Evolutionary conservation across 2,797 vertebrate genomes (phyloP), one percentile per base, ranked within the genome.

Genomic region (Antennarius maculatus): DNA sequence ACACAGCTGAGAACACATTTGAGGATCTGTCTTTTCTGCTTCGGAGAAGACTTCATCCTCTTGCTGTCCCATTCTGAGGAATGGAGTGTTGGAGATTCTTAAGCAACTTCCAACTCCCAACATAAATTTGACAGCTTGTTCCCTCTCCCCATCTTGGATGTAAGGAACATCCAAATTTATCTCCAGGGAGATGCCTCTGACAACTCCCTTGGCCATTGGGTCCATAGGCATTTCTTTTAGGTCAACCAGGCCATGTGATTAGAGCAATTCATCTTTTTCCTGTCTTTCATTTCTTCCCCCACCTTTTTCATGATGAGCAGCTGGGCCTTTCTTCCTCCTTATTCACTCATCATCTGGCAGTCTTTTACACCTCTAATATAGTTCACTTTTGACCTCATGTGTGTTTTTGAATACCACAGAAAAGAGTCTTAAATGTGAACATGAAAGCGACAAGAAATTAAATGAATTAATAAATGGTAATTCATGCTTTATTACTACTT

Each of bases 161-260:
- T 58, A 55, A 69, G 50, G 47, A 60, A 77, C 56, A 55, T 39
- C 62, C 66, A 18, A 46, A 71, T 69, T 69, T 74, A 77, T 71
- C 41, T 54, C 60, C 49, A 34, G 27, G 59, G 42, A 59, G 54
- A 54, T 47, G 45, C 31, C 43, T 56, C 43, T 3, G 54, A 57
- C 53, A 71, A 41, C 54, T 69, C 60, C 67, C 28, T 64, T 31
- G 28, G 47, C 6, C 57, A 43, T 70, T 56, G n/a, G 13, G 43
- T 67, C 53, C 28, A n/a, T 39, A 14, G 28, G 12, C 47, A 53
- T 69, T 69, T 59, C 2, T 29, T 62, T 50, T 48, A 34, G 31
- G 27, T 60, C 58, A 66, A 13, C 42, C 23, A 42, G 39, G 45
- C 14, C 17, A 1, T 55, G 6, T 43, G 52, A 47, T 50, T 10